phyloP scores from a whole-genome alignment of 2,888 invertebrate genomes.

The Horisme vitalbata region DNA sequence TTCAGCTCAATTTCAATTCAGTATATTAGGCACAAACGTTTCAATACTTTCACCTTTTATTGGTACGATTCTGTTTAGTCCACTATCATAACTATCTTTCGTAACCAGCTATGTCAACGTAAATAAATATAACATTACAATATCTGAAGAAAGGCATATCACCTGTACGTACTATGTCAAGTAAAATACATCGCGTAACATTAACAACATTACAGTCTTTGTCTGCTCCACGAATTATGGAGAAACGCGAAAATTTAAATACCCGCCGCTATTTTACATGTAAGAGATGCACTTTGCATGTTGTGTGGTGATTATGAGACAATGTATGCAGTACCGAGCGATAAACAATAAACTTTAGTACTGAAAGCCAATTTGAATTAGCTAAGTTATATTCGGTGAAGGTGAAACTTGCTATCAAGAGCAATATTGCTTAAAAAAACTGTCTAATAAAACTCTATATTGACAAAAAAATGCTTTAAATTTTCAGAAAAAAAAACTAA shows the following conservation, averaged over 20 bases:
- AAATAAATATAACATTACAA: no score
- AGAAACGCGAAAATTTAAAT: constrained; percentile 80
- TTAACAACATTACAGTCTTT: constrained; percentile 75
- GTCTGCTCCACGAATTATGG: constrained; percentile 76
- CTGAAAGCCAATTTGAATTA: constrained; percentile 9
- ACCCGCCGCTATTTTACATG: constrained; percentile 80
- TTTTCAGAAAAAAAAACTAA: no score
- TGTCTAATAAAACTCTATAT: no score
- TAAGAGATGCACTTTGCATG: constrained; percentile 80
- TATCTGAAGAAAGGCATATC: background rate
- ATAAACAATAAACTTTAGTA: constrained; percentile 16
- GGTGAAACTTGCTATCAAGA: constrained; percentile 1
- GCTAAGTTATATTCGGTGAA: constrained; percentile 10
- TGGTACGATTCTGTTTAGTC: no score
- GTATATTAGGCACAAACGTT: no score
- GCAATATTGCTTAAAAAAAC: background rate
- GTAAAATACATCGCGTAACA: constrained; percentile 65
- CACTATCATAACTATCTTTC: no score
- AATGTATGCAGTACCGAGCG: constrained; percentile 39
- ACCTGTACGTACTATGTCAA: constrained; percentile 40
- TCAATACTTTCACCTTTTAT: no score
- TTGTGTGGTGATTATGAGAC: constrained; percentile 71
- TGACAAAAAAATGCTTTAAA: no score
- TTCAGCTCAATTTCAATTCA: no score
- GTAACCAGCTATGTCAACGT: no score